Evolutionary conservation across 1,140 invertebrate species (phyloP).

Genomic region (Amphibalanus amphitrite): DNA sequence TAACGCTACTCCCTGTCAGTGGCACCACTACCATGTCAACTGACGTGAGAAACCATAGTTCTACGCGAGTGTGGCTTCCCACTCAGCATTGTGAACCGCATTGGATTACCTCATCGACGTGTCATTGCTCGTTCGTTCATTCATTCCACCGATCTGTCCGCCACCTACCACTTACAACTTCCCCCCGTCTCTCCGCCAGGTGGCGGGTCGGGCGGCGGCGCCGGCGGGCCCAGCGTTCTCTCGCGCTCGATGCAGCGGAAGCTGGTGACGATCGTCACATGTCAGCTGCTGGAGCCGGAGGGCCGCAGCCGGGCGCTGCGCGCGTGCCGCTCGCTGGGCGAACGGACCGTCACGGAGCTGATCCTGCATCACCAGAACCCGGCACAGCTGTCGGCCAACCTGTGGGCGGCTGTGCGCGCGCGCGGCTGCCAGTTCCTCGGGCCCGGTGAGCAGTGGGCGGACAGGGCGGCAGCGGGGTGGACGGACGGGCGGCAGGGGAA

Average conservation of each 20-base stretch:
- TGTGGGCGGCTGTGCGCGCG: constrained; percentile 92
- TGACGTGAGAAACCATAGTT: no score
- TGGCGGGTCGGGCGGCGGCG: neutral
- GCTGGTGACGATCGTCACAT: constrained; percentile 76
- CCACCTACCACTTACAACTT: neutral
- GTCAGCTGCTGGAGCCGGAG: constrained; percentile 78
- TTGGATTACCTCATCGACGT: no score
- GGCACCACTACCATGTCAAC: no score
- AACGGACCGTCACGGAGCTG: constrained; percentile 84
- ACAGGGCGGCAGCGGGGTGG: no score
- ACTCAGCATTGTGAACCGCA: no score
- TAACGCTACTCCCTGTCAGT: no score
- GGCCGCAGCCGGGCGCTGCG: constrained; percentile 50
- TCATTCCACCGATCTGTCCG: no score
- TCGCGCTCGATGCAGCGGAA: constrained; percentile 91
- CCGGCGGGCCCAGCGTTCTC: constrained; percentile 28
- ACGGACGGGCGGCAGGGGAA: no score
- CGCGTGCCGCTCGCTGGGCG: constrained; percentile 76
- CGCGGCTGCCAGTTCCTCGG: constrained; percentile 96
- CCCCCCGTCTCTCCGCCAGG: neutral
- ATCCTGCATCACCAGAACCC: constrained; percentile 88
- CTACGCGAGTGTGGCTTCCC: no score
- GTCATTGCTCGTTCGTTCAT: no score
- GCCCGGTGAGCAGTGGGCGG: constrained; percentile 38
- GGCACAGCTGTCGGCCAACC: constrained; percentile 72